phyloP scores from a whole-genome alignment of 2,113 vertebrate genomes.

The Chaenocephalus aceratus region DNA sequence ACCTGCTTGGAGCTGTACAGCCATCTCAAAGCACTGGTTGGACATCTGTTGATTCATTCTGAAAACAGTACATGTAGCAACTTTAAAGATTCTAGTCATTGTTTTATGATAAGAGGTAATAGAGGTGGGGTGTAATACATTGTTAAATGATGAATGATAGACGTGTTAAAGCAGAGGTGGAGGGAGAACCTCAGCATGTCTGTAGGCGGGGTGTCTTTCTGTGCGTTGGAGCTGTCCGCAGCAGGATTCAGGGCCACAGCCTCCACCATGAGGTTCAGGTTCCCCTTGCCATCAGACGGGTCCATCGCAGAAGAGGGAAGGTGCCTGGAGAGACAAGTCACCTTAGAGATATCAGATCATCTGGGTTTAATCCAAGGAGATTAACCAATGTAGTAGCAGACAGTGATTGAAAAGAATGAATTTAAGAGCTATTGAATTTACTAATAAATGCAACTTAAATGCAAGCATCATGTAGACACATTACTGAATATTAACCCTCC shows the following conservation, averaged over 20 bases:
- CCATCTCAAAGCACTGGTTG: slow-evolving; percentile 86
- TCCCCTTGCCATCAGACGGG: slow-evolving; percentile 23
- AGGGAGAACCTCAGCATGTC: slow-evolving; percentile 79
- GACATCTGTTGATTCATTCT: slow-evolving; percentile 84
- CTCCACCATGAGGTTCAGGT: slow-evolving; percentile 46
- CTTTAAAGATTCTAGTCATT: not conserved
- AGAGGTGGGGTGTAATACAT: not conserved
- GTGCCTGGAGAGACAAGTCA: not conserved
- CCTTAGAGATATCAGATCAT: not conserved
- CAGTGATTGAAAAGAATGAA: not conserved
- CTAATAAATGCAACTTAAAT: not conserved
- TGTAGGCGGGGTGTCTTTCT: slow-evolving; percentile 42
- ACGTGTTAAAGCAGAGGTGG: not conserved
- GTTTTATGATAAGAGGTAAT: not conserved
- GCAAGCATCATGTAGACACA: not conserved
- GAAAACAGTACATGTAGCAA: slow-evolving; percentile 10
- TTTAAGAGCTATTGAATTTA: not conserved
- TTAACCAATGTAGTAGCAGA: not conserved
- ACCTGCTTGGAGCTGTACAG: slow-evolving; percentile 78
- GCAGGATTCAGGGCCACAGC: slow-evolving; percentile 34
- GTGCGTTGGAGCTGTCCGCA: slow-evolving; percentile 26
- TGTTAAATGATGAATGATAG: not conserved
- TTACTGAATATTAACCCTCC: not conserved
- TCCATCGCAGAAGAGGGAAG: slow-evolving; percentile 65
- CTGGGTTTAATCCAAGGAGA: not conserved